A percentile compares a stretch with the other conserved stretches of the same genome.
Evolutionary conservation across 2,888 invertebrate genomes (phyloP).

Genomic region (Synanthedon vespiformis): DNA sequence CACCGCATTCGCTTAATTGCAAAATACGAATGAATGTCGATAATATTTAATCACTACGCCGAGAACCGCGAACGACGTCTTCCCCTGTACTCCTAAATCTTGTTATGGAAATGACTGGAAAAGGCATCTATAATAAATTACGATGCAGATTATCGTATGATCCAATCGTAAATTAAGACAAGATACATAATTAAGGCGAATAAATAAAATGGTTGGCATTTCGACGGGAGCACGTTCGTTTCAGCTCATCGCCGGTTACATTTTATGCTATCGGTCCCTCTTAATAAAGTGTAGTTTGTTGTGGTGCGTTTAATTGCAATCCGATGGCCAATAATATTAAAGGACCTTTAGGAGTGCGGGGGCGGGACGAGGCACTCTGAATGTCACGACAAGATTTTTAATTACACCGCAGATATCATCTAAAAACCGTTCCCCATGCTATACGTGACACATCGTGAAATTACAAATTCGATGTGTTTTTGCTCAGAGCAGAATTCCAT

Average conservation of each 20-base stretch:
- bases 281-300: constrained; percentile 68
- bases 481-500: constrained; percentile 6
- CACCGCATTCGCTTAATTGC: constrained; percentile 57
- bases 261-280: constrained; percentile 63
- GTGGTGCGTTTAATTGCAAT: constrained; percentile 67
- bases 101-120: constrained; percentile 64
- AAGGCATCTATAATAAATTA: constrained; percentile 68
- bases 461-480: constrained; percentile 61
- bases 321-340: constrained; percentile 69
- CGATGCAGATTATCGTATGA: constrained; percentile 68
- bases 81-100: constrained; percentile 63
- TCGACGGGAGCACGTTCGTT: constrained; percentile 69
- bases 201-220: constrained; percentile 72
- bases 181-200: constrained; percentile 72
- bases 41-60: constrained; percentile 55
- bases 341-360: constrained; percentile 57
- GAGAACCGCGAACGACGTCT: constrained; percentile 40
- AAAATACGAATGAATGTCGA: constrained; percentile 60
- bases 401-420: constrained; percentile 68
- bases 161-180: constrained; percentile 72
- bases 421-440: constrained; percentile 53
- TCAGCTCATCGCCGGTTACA: constrained; percentile 44
- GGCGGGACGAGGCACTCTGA: constrained; percentile 59
- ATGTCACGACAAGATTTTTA: constrained; percentile 72
- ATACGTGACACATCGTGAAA: constrained; percentile 55